A percentile compares a stretch with the other conserved stretches of the same genome.
Conservation (phyloP, 2,797 vertebrate genomes). For the Hypotaenidia okinawae region DNA sequence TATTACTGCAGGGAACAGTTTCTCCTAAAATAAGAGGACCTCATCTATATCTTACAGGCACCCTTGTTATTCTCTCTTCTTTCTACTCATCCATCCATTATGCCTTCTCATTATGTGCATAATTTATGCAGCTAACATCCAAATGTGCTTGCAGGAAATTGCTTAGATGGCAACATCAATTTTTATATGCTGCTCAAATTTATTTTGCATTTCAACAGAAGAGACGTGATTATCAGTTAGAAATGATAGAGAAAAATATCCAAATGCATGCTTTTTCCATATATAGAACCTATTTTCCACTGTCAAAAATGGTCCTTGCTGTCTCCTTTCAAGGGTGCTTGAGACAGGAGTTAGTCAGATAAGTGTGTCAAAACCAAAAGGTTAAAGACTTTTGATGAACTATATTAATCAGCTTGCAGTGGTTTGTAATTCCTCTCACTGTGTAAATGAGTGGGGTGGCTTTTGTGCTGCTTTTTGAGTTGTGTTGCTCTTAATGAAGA, state of each 20-base stretch:
- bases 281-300: neutral
- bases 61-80: neutral
- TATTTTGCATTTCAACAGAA: neutral
- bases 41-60: neutral
- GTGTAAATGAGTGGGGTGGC: neutral
- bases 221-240: neutral
- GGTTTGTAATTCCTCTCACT: neutral
- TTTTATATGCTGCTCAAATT: neutral
- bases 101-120: neutral
- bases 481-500: constrained; percentile 20
- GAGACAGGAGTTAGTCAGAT: neutral
- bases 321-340: neutral
- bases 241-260: neutral
- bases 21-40: neutral
- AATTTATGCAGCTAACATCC: neutral
- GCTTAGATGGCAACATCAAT: neutral
- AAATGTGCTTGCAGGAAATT: neutral
- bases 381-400: neutral
- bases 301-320: neutral
- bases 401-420: neutral
- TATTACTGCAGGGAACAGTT: neutral
- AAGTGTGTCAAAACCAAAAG: neutral
- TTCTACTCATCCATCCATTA: neutral
- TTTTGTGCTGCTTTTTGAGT: neutral
- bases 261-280: neutral